A percentile compares a stretch with the other conserved stretches of the same genome.
phyloP scores from a whole-genome alignment of 2,888 invertebrate genomes.

The Spodoptera exigua region DNA sequence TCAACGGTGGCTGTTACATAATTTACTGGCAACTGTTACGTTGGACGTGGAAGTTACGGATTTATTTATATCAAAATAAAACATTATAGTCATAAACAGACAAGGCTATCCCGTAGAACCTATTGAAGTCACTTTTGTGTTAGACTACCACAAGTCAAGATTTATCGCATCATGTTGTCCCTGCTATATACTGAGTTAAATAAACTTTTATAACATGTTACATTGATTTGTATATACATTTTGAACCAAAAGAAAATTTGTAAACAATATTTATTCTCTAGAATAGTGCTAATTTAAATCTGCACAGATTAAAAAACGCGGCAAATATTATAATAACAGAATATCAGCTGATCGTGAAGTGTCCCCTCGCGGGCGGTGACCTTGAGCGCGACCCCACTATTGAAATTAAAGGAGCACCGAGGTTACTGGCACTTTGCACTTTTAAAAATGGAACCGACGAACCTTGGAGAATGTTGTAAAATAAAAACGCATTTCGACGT shows the following conservation, averaged over 20 bases:
- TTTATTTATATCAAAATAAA: not conserved
- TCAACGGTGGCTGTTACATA: conserved; percentile 6
- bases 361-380: conserved; percentile 84
- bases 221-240: too few relatives aligned
- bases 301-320: conserved; percentile 47
- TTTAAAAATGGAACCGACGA: conserved; percentile 79
- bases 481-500: conserved; percentile 27
- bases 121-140: too few relatives aligned
- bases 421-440: conserved; percentile 88
- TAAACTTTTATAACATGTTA: too few relatives aligned
- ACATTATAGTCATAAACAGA: too few relatives aligned
- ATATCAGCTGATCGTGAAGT: conserved; percentile 85
- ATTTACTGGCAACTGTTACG: conserved; percentile 14
- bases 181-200: too few relatives aligned
- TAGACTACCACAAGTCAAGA: too few relatives aligned
- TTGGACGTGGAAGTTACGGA: not conserved
- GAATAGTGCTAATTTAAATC: conserved; percentile 8
- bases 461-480: conserved; percentile 34
- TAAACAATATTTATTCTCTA: not conserved
- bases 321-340: conserved; percentile 60
- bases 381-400: conserved; percentile 88
- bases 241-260: not conserved
- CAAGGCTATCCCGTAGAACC: conserved; percentile 3
- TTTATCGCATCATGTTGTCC: too few relatives aligned
- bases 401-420: conserved; percentile 86